Evolutionary conservation across 2,797 vertebrate genomes (phyloP), one percentile per base, ranked within the genome.

Genomic region (Hoplostethus mediterraneus): DNA sequence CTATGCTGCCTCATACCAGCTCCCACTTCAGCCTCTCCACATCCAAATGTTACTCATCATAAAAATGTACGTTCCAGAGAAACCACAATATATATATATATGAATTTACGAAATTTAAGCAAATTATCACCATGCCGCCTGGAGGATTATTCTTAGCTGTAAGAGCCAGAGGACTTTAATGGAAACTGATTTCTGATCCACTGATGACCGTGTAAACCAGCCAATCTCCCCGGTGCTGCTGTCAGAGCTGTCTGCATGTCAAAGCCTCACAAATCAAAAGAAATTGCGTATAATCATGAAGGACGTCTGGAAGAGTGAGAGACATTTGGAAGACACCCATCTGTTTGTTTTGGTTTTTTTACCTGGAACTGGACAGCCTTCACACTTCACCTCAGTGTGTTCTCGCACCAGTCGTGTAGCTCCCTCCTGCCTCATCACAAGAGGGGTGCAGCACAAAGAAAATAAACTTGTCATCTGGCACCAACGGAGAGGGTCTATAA

Each of bases 401-500:
- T 53, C 44, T 16, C 30, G 14, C 47, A 42, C 6, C 36, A 61
- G 60, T 74, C 53, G 30, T 76, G 66, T 5, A 57, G 73, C 84
- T 82, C 61, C 60, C 80, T 69, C 58, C 30, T 59, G 36, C 61
- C 53, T 75, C 67, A 47, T 78, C 63, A 71, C 59, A 75, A 77
- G 52, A 77, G 67, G 48, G 60, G 70, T 30, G 51, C 64, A 80
- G 73, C 67, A 76, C 75, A 83, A 86, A 79, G 55, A 52, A 49
- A 61, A 51, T 54, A 71, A 81, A 61, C 49, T 9, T 47, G 58
- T 55, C 83, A 88, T 86, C 74, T 82, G 82, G 82, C 58, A 67
- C 59, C 63, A 65, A 81, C 83, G 65, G 63, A 75, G 56, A 73
- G 62, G 51, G 21, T 81, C 91, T 92, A 91, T 86, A 92, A 90